Evolutionary conservation across 2,888 invertebrate species (phyloP), one percentile per base, ranked within the genome.

Genomic region (Stegophylla sp.): DNA sequence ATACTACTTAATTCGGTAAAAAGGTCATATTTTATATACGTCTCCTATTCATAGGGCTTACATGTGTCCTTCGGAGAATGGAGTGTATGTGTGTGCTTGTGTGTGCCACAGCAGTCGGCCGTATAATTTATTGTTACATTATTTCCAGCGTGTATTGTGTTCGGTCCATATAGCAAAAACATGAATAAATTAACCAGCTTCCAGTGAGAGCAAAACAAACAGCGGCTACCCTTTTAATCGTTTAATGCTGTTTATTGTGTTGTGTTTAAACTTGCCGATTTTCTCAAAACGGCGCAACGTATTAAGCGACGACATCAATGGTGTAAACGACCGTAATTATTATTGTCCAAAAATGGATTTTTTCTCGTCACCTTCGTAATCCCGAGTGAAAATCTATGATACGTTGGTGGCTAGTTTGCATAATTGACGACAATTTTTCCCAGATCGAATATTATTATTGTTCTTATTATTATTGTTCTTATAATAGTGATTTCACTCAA

Each of bases 171-270:
- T 13, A 34, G 15, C 13, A 34, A 69, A 69, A 69, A 69, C 69
- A 69, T 69, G 28, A 69, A 34, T 69, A 69, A 28, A 51, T 51
- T 69, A 69, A 53, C 28, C 20, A 12, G 56, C 10, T 23, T 10
- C n/a, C 56, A 9, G 56, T n/a, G 28, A n/a, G 20, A 28, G n/a
- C 34, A 28, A 53, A 69, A 69, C 28, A 51, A 69, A 51, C 51
- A 69, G 69, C n/a, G 26, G 28, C 28, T n/a, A 69, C 51, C 69
- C 51, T 51, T 69, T 69, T 69, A 69, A 69, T 69, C 69, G 51
- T 53, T 69, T 51, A 69, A 69, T 51, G n/a, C 51, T 34, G 51
- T 69, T 69, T 51, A 51, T 69, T 69, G 34, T 69, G n/a, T n/a
- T n/a, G n/a, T 51, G 48, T 69, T 48, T 28, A 69, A 51, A 69